phyloP scores from a whole-genome alignment of 2,113 vertebrate genomes.

The Leptocoma aspasia region DNA sequence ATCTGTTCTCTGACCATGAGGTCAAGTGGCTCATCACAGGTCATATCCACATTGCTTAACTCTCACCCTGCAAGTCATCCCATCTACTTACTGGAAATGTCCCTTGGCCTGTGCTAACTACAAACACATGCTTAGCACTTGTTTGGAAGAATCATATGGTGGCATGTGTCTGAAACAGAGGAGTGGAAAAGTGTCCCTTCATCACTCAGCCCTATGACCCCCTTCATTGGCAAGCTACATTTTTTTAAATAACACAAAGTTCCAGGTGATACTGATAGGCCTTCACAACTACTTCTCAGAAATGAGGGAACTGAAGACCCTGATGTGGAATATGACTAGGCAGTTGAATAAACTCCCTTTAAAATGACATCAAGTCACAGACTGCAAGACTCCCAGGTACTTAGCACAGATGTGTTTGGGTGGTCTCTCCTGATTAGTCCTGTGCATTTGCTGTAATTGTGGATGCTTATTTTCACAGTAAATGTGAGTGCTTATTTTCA shows the following conservation, averaged over 20 bases:
- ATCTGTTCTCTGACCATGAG: not conserved
- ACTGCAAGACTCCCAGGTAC: not conserved
- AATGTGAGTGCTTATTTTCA: not conserved
- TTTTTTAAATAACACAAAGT: not conserved
- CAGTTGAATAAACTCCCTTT: not conserved
- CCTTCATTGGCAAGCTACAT: not conserved
- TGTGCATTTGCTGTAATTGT: not conserved
- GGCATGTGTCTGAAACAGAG: not conserved
- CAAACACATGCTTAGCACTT: not conserved
- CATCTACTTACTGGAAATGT: not conserved
- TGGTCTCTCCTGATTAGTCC: not conserved
- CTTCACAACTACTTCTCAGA: not conserved
- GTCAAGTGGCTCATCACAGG: not conserved
- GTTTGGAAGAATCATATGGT: not conserved
- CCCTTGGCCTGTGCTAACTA: not conserved
- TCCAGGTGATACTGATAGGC: not conserved
- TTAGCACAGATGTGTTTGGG: not conserved
- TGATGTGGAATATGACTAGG: not conserved
- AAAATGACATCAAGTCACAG: not conserved
- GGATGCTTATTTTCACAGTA: not conserved
- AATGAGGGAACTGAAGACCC: not conserved
- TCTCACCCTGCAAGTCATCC: not conserved
- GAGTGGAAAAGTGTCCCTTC: not conserved
- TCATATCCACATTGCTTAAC: not conserved
- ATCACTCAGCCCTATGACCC: not conserved